Conservation (phyloP, 2,113 vertebrate species). For the Dicrurus megarhynchus region DNA sequence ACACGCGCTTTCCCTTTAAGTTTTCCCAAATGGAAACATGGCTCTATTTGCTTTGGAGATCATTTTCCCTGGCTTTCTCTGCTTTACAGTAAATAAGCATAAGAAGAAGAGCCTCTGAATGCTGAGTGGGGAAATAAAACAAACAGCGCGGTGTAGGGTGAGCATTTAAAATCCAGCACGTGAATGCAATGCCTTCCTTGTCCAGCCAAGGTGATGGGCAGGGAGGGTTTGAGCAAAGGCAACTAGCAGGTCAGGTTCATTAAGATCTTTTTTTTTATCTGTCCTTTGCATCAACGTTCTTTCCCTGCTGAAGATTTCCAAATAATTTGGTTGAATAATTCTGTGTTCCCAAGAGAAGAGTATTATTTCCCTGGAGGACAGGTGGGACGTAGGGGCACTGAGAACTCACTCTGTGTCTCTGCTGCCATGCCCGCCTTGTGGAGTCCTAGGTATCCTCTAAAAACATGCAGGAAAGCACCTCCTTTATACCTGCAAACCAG, state of each 20-base stretch:
- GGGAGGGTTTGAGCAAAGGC: background rate
- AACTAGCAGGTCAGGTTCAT: background rate
- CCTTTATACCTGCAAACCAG: background rate
- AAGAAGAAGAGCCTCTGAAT: conserved; percentile 37
- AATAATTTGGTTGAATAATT: background rate
- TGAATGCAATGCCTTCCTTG: background rate
- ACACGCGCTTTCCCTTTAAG: conserved; percentile 33
- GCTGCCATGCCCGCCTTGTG: background rate
- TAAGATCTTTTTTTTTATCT: background rate
- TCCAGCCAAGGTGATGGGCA: background rate
- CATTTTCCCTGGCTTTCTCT: conserved; percentile 52
- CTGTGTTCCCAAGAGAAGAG: background rate
- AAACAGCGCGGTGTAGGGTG: background rate
- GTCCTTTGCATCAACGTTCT: background rate
- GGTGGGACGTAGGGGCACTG: background rate
- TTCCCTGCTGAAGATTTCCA: background rate
- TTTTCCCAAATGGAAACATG: conserved; percentile 70
- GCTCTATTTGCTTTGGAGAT: conserved; percentile 68
- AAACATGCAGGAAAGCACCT: background rate
- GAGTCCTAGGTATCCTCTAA: background rate
- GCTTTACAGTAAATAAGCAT: conserved; percentile 45
- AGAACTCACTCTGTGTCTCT: background rate
- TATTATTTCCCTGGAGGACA: background rate
- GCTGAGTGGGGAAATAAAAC: background rate
- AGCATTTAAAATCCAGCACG: background rate